Evolutionary conservation across 2,797 vertebrate species (phyloP).

Genomic region (Halcyon chelicuti): DNA sequence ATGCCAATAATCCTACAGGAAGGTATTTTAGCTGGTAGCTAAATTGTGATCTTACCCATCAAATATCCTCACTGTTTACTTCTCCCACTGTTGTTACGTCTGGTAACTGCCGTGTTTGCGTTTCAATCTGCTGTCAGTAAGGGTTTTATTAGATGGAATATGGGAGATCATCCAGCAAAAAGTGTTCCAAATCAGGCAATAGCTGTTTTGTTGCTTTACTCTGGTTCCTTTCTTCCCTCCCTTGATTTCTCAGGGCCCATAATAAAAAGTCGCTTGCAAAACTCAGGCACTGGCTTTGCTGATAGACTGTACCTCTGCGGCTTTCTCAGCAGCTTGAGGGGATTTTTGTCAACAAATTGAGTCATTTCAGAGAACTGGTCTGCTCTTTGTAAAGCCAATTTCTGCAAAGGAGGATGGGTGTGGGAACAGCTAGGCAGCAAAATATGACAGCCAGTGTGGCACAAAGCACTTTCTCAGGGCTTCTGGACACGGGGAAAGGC

Average conservation of each 20-base stretch:
- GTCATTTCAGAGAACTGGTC: neutral
- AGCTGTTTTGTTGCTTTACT: neutral
- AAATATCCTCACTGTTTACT: neutral
- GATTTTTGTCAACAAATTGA: conserved; percentile 10
- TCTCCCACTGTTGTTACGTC: neutral
- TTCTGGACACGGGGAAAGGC: neutral
- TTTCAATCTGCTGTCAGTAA: neutral
- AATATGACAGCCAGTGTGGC: neutral
- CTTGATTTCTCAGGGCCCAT: neutral
- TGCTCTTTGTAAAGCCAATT: neutral
- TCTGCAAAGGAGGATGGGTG: neutral
- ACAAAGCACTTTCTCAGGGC: neutral
- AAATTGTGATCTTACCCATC: neutral
- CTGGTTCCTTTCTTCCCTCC: neutral
- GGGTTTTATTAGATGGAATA: conserved; percentile 21
- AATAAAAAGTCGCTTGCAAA: conserved; percentile 1
- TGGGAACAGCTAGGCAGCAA: neutral
- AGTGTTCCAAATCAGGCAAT: neutral
- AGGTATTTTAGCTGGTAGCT: neutral
- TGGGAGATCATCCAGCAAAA: conserved; percentile 6
- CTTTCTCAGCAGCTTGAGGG: conserved; percentile 18
- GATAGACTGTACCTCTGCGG: neutral
- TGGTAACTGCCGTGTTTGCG: neutral
- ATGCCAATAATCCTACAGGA: neutral
- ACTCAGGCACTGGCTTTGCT: neutral